Evolutionary conservation across 1,140 invertebrate genomes (phyloP).

Genomic region (Pachypeltis micranthus): DNA sequence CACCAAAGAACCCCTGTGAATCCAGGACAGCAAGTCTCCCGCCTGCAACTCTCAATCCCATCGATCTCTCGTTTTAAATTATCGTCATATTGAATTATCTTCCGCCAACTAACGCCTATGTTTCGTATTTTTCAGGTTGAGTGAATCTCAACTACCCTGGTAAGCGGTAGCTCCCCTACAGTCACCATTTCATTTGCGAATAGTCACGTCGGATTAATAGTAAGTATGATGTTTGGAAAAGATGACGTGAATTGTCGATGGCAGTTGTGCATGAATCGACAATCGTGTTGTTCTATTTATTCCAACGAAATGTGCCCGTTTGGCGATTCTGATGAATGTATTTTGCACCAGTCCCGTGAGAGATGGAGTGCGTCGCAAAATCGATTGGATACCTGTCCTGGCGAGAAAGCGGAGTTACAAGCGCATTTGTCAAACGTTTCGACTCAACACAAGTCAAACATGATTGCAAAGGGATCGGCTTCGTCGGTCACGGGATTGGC

Average conservation of each 20-base stretch:
- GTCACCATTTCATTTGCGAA: slow-evolving; percentile 22
- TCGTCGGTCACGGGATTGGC: background rate
- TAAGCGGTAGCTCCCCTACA: slow-evolving; percentile 21
- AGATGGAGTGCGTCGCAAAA: slow-evolving; percentile 15
- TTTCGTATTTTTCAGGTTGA: slow-evolving; percentile 16
- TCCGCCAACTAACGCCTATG: background rate
- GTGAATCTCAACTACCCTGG: slow-evolving; percentile 21
- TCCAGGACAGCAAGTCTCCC: no score
- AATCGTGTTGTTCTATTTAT: background rate
- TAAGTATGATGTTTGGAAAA: slow-evolving; percentile 12
- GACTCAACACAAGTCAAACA: background rate
- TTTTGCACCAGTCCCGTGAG: slow-evolving; percentile 24
- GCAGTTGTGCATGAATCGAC: background rate
- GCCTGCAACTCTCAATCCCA: no score
- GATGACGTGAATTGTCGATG: background rate
- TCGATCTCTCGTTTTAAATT: no score
- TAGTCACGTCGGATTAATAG: slow-evolving; percentile 21
- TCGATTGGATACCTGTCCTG: slow-evolving; percentile 17
- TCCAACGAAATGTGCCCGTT: no score
- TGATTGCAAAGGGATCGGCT: background rate
- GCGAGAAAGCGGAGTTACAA: slow-evolving; percentile 16
- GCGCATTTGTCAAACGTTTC: background rate
- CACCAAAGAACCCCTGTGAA: no score
- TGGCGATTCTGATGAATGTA: no score
- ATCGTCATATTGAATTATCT: no score